phyloP scores from a whole-genome alignment of 2,797 vertebrate genomes.

The Masticophis lateralis region DNA sequence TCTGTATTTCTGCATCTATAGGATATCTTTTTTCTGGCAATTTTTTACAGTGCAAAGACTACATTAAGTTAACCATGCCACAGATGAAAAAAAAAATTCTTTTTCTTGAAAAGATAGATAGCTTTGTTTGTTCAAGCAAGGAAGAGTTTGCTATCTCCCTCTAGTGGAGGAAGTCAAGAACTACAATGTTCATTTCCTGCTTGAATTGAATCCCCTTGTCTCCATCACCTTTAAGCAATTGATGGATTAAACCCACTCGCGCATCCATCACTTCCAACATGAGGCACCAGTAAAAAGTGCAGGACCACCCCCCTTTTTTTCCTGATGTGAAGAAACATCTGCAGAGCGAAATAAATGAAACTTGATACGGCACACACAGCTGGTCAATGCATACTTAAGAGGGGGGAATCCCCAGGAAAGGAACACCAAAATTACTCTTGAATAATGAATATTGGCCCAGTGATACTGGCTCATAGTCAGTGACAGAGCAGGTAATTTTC shows the following conservation, averaged over 20 bases:
- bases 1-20: slow-evolving; percentile 1
- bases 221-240: slow-evolving; percentile 3
- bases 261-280: slow-evolving; percentile 12
- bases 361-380: slow-evolving; percentile 73
- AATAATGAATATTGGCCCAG: neutral
- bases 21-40: slow-evolving; percentile 18
- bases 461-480: neutral
- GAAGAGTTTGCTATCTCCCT: slow-evolving; percentile 63
- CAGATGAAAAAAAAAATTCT: slow-evolving; percentile 33
- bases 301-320: slow-evolving; percentile 43
- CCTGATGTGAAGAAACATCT: slow-evolving; percentile 77
- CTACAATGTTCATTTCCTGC: neutral
- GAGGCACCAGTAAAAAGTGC: slow-evolving; percentile 41
- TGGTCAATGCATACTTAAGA: slow-evolving; percentile 60
- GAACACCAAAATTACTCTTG: neutral
- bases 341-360: slow-evolving; percentile 78
- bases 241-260: slow-evolving; percentile 33
- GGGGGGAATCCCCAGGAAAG: slow-evolving; percentile 32
- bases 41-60: slow-evolving; percentile 34
- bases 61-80: slow-evolving; percentile 45
- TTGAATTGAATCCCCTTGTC: neutral
- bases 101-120: slow-evolving; percentile 14
- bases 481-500: neutral
- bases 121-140: slow-evolving; percentile 23
- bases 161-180: slow-evolving; percentile 69